Evolutionary conservation across 2,797 vertebrate genomes (phyloP).

Genomic region (Loris lydekkerianus): DNA sequence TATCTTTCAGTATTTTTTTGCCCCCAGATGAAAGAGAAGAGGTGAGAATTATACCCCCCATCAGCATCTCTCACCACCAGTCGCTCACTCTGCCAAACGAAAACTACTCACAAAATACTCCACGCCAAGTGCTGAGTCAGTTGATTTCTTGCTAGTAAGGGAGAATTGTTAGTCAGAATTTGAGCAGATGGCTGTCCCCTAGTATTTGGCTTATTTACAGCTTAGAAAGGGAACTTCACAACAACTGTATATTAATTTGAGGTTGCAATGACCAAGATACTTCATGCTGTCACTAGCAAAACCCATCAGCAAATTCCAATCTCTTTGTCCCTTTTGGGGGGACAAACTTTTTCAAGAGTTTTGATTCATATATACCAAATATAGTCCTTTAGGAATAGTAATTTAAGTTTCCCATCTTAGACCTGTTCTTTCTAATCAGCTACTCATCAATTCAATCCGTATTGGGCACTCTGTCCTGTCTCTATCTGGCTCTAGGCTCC

Average conservation of each 20-base stretch:
- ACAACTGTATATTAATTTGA: neutral
- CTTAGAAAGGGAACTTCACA: neutral
- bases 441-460: neutral
- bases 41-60: neutral
- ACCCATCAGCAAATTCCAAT: neutral
- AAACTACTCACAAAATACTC: neutral
- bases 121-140: neutral
- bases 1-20: neutral
- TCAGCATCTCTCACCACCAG: neutral
- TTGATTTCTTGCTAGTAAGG: neutral
- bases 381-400: neutral
- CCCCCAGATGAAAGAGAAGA: neutral
- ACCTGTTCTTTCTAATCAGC: neutral
- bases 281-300: conserved; percentile 27
- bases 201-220: neutral
- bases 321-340: neutral
- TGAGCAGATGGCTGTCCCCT: neutral
- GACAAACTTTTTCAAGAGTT: neutral
- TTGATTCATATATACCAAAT: neutral
- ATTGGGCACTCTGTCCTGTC: neutral
- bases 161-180: neutral
- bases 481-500: neutral
- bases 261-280: neutral
- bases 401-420: neutral
- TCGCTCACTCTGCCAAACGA: neutral